Conservation (phyloP, 2,888 invertebrate genomes). For the Anagyrus pseudococci region DNA sequence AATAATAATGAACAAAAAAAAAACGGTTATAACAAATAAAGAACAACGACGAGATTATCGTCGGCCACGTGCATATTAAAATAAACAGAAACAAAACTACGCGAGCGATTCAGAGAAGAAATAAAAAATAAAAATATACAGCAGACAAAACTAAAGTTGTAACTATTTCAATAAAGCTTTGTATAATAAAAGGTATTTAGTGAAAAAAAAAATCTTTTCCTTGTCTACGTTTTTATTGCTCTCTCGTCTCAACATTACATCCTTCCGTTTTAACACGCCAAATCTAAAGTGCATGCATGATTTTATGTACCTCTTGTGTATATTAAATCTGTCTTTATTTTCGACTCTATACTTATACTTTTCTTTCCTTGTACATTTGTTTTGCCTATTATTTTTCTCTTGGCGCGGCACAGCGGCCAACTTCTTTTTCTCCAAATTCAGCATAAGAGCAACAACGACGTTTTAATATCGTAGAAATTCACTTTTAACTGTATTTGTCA, state of each 20-base stretch:
- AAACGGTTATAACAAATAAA: background rate
- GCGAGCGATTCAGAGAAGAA: background rate
- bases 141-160: slow-evolving; percentile 44
- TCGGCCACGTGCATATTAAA: no score
- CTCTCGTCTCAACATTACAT: background rate
- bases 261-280: background rate
- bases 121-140: slow-evolving; percentile 23
- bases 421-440: no score
- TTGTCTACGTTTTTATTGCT: no score
- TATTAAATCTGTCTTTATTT: background rate
- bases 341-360: no score
- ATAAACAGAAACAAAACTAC: no score
- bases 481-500: no score
- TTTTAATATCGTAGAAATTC: no score
- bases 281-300: background rate
- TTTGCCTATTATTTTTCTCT: no score
- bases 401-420: no score
- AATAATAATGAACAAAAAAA: background rate
- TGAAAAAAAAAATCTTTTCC: no score
- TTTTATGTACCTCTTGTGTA: background rate
- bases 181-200: slow-evolving; percentile 59
- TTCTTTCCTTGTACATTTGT: no score
- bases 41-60: background rate
- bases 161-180: slow-evolving; percentile 62
- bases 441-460: no score